phyloP scores from a whole-genome alignment of 2,888 invertebrate species.

The Anoplius nigerrimus region DNA sequence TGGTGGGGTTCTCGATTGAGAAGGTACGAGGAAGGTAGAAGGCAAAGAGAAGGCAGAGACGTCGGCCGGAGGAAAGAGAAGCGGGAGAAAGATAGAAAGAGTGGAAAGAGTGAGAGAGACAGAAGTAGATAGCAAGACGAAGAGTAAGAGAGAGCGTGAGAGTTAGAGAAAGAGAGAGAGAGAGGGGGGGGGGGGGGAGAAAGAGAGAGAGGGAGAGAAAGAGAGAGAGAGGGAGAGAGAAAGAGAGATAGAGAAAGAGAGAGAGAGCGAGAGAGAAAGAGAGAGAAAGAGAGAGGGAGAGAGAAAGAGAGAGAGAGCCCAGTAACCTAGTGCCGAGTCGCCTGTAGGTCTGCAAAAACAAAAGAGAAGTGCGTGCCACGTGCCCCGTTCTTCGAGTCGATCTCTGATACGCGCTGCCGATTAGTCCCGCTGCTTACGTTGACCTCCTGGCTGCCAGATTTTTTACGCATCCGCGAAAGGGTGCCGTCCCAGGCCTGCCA shows the following conservation, averaged over 20 bases:
- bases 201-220: slow-evolving; percentile 45
- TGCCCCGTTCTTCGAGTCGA: slow-evolving; percentile 50
- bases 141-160: slow-evolving; percentile 39
- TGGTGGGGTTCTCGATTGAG: too few species aligned
- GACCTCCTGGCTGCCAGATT: neutral
- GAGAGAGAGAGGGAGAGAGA: slow-evolving; percentile 8
- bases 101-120: slow-evolving; percentile 13
- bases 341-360: slow-evolving; percentile 71
- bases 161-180: slow-evolving; percentile 58
- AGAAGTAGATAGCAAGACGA: slow-evolving; percentile 41
- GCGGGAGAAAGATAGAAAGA: slow-evolving; percentile 3
- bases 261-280: slow-evolving; percentile 24
- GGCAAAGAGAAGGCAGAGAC: neutral
- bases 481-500: neutral
- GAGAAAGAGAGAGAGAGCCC: slow-evolving; percentile 63
- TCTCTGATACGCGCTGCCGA: slow-evolving; percentile 48
- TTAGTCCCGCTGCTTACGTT: slow-evolving; percentile 43
- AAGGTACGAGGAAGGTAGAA: too few species aligned
- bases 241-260: slow-evolving; percentile 41
- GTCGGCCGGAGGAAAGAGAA: slow-evolving; percentile 47
- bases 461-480: neutral
- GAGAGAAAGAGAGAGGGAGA: slow-evolving; percentile 59
- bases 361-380: slow-evolving; percentile 70
- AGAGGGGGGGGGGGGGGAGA: slow-evolving; percentile 63
- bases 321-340: slow-evolving; percentile 72